Conservation (phyloP, 2,888 invertebrate genomes). For the Ditylenchus weischeri region DNA sequence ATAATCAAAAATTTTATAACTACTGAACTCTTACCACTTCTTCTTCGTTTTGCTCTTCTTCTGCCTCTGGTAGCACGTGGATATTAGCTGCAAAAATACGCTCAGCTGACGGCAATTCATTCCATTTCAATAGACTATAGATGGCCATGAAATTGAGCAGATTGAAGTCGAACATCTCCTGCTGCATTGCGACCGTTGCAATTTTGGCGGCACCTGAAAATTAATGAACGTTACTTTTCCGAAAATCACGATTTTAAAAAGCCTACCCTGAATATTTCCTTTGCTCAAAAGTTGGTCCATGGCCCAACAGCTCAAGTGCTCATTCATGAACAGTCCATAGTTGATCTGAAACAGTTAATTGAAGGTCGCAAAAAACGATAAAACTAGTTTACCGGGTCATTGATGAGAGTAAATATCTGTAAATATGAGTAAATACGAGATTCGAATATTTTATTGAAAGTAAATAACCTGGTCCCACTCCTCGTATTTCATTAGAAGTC, state of each 20-base stretch:
- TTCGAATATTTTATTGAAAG: conserved; percentile 64
- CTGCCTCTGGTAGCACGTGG: conserved; percentile 23
- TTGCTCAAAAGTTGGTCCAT: conserved; percentile 72
- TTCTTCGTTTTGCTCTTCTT: conserved; percentile 40
- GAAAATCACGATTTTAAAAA: background rate
- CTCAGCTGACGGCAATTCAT: conserved; percentile 43
- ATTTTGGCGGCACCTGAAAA: conserved; percentile 71
- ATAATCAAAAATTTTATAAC: no score
- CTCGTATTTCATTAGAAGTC: conserved; percentile 62
- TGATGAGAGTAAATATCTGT: conserved; percentile 68
- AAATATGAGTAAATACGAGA: no score
- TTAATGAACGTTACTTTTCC: no score
- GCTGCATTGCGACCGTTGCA: conserved; percentile 75
- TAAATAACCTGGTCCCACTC: conserved; percentile 66
- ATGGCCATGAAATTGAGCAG: conserved; percentile 41
- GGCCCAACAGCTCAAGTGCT: conserved; percentile 74
- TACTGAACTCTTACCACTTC: conserved; percentile 10
- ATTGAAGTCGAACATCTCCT: conserved; percentile 48
- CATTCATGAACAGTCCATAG: conserved; percentile 87
- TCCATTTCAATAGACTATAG: conserved; percentile 39
- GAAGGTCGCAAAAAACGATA: conserved; percentile 3
- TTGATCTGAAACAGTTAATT: conserved; percentile 63
- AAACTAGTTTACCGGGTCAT: conserved; percentile 67
- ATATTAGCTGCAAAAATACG: conserved; percentile 31
- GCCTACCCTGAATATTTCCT: conserved; percentile 57